Base-by-base conservation (phyloP, 2,113 vertebrate species). In the Corythaeola cristata region DNA sequence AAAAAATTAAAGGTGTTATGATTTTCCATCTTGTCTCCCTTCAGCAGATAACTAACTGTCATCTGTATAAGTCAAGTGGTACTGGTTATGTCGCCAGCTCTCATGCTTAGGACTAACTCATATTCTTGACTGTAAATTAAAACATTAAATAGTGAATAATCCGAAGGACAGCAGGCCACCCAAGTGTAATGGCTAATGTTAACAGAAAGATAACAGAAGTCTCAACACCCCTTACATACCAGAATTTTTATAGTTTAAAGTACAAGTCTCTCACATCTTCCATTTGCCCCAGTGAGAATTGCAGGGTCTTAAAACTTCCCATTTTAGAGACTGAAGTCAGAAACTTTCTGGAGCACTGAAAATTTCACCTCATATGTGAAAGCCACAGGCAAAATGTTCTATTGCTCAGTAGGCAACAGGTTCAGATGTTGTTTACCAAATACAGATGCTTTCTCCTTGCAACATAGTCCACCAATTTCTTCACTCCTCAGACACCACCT, bases 31-130 rank as follows among this genome's bases (percentile, higher is more conserved):
- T 50, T 92, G 72, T 94, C 67, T 94, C 44, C 53, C 77, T 75
- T 95, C 89, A 67, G 69, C 87, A 82, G 81, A 85, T 32, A 93
- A 91, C 28, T 91, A 96, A 91, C 76, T 82, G 41, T 82, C 71
- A 41, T 79, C 63, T 90, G 39, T 76, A 37, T 87, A 93, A 95
- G 89, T 74, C 35, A 69, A 91, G 66, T 66, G 53, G 63, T 81
- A 45, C 69, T 68, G 49, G 39, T 95, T 95, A 89, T 82, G 71
- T 94, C 82, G 59, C 58, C 78, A 96, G 60, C 17, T 88, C 15
- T 91, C 84, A 79, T 59, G 53, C 74, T 89, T 85, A 88, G n/a
- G 33, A 93, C 28, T 47, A 60, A 76, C 10, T 4, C 27, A 50
- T 90, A 72, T 30, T 71, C 93, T 89, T 67, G 15, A 60, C 89